These are phyloP conservation scores for Oikopleura albicans DNA, from an alignment of 23 tunicate genomes.

Conservation along the genomic window DNA sequence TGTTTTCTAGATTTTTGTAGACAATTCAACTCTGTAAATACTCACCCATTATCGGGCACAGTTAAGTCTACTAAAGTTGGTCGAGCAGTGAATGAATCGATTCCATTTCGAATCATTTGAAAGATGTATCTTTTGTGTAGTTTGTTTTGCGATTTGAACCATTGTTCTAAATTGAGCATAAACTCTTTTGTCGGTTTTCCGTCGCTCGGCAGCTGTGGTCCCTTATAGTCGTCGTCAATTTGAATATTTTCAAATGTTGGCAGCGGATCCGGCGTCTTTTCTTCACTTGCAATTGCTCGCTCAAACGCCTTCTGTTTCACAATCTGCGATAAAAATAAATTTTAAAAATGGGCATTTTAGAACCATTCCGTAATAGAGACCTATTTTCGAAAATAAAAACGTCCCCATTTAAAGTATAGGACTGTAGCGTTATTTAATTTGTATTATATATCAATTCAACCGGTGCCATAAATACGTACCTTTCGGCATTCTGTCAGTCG, in stretches of 20 bases:
- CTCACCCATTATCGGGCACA: constrained; percentile 29
- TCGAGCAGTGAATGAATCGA: constrained; percentile 27
- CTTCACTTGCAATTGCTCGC: constrained; percentile 72
- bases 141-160: constrained; percentile 46
- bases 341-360: no score
- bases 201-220: constrained; percentile 50
- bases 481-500: constrained; percentile 76
- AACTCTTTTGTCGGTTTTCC: constrained; percentile 40
- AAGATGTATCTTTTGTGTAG: constrained; percentile 67
- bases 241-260: neutral
- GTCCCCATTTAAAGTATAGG: no score
- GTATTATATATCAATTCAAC: no score
- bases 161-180: constrained; percentile 35
- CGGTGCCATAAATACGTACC: neutral
- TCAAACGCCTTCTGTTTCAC: constrained; percentile 91
- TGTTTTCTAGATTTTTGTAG: no score
- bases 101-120: constrained; percentile 46
- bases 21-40: no score
- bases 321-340: no score
- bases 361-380: no score
- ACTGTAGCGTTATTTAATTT: no score
- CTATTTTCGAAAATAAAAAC: no score
- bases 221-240: constrained; percentile 40
- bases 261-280: neutral
- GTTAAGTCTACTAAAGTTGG: constrained; percentile 57